phyloP scores from a whole-genome alignment of 2,797 vertebrate species.

The Gallinago nigripennis region DNA sequence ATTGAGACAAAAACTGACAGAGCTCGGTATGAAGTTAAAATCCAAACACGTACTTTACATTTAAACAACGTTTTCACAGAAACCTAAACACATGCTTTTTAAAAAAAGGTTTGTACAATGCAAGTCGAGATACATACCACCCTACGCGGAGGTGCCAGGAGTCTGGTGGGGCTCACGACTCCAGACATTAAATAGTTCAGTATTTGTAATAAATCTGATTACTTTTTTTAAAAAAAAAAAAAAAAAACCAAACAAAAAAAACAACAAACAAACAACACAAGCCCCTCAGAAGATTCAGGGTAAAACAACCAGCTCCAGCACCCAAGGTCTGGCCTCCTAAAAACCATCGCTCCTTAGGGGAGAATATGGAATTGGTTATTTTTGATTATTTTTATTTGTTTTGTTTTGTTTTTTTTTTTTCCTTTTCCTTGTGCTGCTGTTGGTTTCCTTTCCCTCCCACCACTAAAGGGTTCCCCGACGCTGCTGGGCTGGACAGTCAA shows the following conservation, averaged over 20 bases:
- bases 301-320: neutral
- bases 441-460: neutral
- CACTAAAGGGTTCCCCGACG: neutral
- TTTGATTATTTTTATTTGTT: neutral
- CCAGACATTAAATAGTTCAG: constrained; percentile 58
- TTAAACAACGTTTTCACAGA: constrained; percentile 79
- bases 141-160: constrained; percentile 51
- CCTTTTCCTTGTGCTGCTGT: neutral
- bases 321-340: neutral
- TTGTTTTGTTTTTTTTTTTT: too few relatives aligned
- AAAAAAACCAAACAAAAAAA: neutral
- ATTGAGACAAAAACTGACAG: constrained; percentile 79
- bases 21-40: constrained; percentile 74
- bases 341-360: neutral
- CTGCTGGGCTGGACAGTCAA: neutral
- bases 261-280: too few relatives aligned
- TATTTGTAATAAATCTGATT: constrained; percentile 23
- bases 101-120: constrained; percentile 76
- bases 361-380: neutral
- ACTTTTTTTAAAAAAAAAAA: neutral
- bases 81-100: constrained; percentile 79
- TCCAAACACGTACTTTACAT: constrained; percentile 75
- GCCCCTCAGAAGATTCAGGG: neutral
- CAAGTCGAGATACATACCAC: constrained; percentile 51
- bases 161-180: constrained; percentile 26